Evolutionary conservation across 1,140 invertebrate species (phyloP), one percentile per base, ranked within the genome.

Genomic region (Trachelipus rathkii): DNA sequence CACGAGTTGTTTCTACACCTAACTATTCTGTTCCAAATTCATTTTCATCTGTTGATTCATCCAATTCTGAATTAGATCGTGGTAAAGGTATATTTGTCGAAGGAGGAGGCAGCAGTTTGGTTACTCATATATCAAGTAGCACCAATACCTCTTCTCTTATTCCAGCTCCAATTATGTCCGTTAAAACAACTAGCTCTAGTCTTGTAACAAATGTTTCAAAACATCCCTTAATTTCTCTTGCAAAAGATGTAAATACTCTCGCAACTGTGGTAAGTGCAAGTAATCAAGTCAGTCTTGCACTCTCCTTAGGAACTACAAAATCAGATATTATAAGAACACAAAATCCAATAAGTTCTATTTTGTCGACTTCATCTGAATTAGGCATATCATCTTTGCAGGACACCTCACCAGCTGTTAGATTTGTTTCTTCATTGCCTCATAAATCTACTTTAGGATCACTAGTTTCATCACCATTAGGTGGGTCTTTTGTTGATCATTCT

Each of bases 121-220:
- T 60, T 60, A 15, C 50, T 15, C 50, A 60, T 15, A 60, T 60
- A 60, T 60, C 50, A 60, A 19, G 50, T 19, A 60, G 50, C 19
- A 60, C 50, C 11, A 60, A 60, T 60, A 19, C 50, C 2, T 60
- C 50, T 24, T 24, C 33, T 68, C 71, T 79, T 21, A 72, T 79
- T n/a, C 78, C 78, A 45, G 71, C 78, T 8, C 73, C 78, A 23
- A 77, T 79, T 10, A 79, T 79, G 75, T 79, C 78, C 23, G 73
- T 77, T 21, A 79, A 72, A 13, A 76, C 78, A 13, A 60, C 50
- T 3, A 60, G 50, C 8, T 53, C 75, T 44, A 13, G 67, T 13
- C 24, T 44, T 24, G 43, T 67, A 19, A 69, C 75, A 13, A 74
- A 21, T 23, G 24, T 53, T 13, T 76, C 43, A 44, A 68, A 66